Conservation (phyloP, 1,140 invertebrate genomes). For the Drosophila arawakana region DNA sequence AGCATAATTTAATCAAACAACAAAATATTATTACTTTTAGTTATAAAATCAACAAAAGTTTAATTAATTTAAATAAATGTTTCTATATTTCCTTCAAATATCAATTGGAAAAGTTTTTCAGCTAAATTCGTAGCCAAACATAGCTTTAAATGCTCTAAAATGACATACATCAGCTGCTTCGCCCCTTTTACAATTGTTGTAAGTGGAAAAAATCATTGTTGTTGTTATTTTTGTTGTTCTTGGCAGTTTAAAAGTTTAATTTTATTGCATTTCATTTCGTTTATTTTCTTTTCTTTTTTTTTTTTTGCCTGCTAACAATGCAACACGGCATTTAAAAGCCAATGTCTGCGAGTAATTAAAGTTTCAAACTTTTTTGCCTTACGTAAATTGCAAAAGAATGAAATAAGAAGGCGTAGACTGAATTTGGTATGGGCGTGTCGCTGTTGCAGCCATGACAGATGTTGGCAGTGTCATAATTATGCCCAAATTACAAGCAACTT, state of each 20-base stretch:
- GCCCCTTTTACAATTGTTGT: constrained; percentile 5
- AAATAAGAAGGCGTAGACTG: constrained; percentile 12
- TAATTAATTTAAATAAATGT: too few species aligned
- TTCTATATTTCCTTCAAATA: too few species aligned
- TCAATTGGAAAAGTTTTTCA: too few species aligned
- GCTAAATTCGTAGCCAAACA: too few species aligned
- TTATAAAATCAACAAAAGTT: too few species aligned
- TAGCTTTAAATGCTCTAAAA: too few species aligned
- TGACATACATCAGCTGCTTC: neutral
- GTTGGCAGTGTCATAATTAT: constrained; percentile 73
- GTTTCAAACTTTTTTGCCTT: constrained; percentile 57
- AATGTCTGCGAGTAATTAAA: constrained; percentile 69
- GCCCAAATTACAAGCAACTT: constrained; percentile 64
- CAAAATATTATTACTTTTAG: too few species aligned
- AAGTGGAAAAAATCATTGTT: neutral
- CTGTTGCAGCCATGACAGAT: constrained; percentile 48
- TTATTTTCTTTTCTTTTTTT: neutral
- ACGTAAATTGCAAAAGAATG: constrained; percentile 66
- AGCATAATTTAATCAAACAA: too few species aligned
- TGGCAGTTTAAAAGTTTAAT: neutral
- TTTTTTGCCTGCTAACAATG: constrained; percentile 37
- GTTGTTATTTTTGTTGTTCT: neutral
- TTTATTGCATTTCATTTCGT: neutral
- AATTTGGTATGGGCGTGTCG: constrained; percentile 17
- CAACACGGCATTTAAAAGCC: constrained; percentile 39